Evolutionary conservation across 1,140 invertebrate genomes (phyloP).

Genomic region (Diabrotica undecimpunctata): DNA sequence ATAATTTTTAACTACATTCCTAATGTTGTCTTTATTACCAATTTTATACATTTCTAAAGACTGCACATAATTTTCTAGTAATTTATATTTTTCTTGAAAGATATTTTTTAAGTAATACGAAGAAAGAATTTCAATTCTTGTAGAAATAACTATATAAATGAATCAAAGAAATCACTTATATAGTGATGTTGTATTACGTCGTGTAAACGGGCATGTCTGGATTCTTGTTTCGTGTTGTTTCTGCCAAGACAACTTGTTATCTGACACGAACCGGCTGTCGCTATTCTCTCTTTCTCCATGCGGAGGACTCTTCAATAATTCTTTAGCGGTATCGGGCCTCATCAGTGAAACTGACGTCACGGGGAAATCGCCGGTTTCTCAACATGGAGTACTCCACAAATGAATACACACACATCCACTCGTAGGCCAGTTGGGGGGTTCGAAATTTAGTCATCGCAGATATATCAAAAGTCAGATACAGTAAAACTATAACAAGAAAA

Average conservation of each 20-base stretch:
- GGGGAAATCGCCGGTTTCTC: not conserved
- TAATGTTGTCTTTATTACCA: too few relatives aligned
- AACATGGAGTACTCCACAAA: not conserved
- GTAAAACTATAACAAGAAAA: too few relatives aligned
- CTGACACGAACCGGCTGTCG: slow-evolving; percentile 31
- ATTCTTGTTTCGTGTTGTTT: slow-evolving; percentile 35
- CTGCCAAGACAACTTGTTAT: slow-evolving; percentile 39
- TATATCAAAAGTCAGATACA: too few relatives aligned
- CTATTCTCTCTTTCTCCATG: slow-evolving; percentile 22
- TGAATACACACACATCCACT: not conserved
- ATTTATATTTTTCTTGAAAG: too few relatives aligned
- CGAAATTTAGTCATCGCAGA: too few relatives aligned
- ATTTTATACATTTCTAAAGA: too few relatives aligned
- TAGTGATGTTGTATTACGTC: slow-evolving; percentile 25
- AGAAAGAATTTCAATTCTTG: too few relatives aligned
- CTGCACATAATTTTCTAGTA: too few relatives aligned
- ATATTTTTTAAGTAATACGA: too few relatives aligned
- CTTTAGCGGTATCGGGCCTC: slow-evolving; percentile 4
- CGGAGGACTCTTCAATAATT: slow-evolving; percentile 13
- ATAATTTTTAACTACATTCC: too few relatives aligned
- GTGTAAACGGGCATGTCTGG: slow-evolving; percentile 31
- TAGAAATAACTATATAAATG: too few relatives aligned
- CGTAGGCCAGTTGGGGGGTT: too few relatives aligned
- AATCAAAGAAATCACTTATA: not conserved
- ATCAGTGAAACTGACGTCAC: not conserved